phyloP scores from a whole-genome alignment of 2,888 invertebrate species.

The Caenorhabditis uteleia region DNA sequence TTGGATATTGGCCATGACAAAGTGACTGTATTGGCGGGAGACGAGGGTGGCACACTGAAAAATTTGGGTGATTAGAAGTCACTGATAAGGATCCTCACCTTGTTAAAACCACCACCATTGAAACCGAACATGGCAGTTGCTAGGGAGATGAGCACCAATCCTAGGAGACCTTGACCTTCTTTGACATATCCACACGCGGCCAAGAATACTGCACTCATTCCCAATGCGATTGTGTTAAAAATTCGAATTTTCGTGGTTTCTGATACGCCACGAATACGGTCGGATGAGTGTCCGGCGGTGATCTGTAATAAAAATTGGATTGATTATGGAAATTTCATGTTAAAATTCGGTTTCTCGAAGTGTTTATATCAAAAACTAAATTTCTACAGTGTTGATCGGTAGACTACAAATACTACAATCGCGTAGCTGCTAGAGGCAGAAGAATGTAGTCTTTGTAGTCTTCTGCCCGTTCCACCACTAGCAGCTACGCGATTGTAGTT shows the following conservation, averaged over 20 bases:
- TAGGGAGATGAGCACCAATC: conserved; percentile 56
- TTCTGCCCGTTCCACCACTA: too few species aligned
- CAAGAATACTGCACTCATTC: conserved; percentile 60
- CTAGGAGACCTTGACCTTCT: conserved; percentile 47
- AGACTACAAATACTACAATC: too few species aligned
- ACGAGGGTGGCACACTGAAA: conserved; percentile 59
- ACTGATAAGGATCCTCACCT: too few species aligned
- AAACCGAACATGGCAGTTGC: conserved; percentile 68
- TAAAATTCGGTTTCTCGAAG: too few species aligned
- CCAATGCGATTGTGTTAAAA: conserved; percentile 63
- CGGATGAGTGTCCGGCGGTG: conserved; percentile 65
- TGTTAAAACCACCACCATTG: conserved; percentile 37
- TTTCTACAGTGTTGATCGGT: too few species aligned
- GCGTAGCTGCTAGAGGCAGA: too few species aligned
- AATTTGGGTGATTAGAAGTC: not conserved
- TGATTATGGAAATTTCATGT: too few species aligned
- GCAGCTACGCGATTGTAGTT: too few species aligned
- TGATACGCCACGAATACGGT: conserved; percentile 54
- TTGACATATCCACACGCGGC: conserved; percentile 58
- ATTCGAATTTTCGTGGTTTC: conserved; percentile 64
- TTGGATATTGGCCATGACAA: conserved; percentile 67
- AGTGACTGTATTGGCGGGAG: conserved; percentile 65
- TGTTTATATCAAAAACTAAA: too few species aligned
- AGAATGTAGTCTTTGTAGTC: too few species aligned
- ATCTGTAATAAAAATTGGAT: too few species aligned